Conservation (phyloP, 2,888 invertebrate species). For the Lycia hirtaria region DNA sequence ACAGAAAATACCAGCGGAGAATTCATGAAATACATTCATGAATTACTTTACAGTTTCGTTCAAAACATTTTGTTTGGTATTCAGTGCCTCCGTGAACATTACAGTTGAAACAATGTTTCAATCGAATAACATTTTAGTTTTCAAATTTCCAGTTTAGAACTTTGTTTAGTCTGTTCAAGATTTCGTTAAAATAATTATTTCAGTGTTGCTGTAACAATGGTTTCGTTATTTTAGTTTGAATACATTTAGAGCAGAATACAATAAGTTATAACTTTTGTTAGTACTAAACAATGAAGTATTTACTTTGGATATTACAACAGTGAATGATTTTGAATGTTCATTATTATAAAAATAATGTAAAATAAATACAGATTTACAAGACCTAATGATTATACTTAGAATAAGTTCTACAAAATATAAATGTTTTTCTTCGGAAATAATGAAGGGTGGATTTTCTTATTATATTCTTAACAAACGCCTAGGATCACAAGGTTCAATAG, state of each 20-base stretch:
- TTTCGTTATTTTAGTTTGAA: not conserved
- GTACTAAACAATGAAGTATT: too few relatives aligned
- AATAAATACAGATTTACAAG: too few relatives aligned
- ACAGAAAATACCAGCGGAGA: constrained; percentile 20
- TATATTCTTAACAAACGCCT: too few relatives aligned
- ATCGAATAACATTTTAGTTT: constrained; percentile 44
- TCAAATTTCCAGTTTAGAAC: constrained; percentile 36
- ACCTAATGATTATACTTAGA: too few relatives aligned
- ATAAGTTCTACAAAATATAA: too few relatives aligned
- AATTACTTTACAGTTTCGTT: constrained; percentile 25
- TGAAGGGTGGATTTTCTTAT: too few relatives aligned
- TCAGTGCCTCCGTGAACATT: constrained; percentile 30
- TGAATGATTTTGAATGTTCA: too few relatives aligned
- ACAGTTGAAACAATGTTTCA: constrained; percentile 42
- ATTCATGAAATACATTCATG: constrained; percentile 24
- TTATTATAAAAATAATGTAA: too few relatives aligned
- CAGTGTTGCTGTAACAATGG: not conserved
- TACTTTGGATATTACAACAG: too few relatives aligned
- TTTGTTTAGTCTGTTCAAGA: constrained; percentile 8
- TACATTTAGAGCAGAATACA: not conserved
- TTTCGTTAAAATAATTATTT: constrained; percentile 8
- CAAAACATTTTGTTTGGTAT: constrained; percentile 28
- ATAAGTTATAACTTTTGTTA: too few relatives aligned
- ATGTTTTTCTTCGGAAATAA: too few relatives aligned
- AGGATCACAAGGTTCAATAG: too few relatives aligned